Base-by-base conservation (phyloP, 2,113 vertebrate species). In the Alexandromys fortis region DNA sequence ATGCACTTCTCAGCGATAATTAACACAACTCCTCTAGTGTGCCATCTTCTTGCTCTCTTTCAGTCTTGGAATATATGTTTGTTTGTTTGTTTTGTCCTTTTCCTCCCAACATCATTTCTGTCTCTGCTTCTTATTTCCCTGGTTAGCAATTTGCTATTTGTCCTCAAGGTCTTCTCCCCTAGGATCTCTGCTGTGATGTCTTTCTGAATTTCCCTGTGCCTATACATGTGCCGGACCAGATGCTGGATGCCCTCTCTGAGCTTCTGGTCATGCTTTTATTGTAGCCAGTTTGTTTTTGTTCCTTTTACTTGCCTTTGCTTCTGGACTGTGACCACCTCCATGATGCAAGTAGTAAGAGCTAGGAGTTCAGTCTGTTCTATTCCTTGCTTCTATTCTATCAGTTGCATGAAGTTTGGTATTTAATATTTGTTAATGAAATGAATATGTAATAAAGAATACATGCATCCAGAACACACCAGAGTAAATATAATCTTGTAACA, bases 401-500 rank as follows among this genome's bases (percentile, higher is more conserved):
- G 9, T 65, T 82, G 10, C 26, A 19, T 67, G 49, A 67, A 82
- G 5, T 95, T 72, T 73, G 85, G 67, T 58, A 65, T 13, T 95
- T 65, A 83, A 19, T 79, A 28, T 79, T 94, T 95, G 28, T 86
- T 73, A 93, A 58, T 70, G 35, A 85, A 58, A 78, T 92, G 73
- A 67, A 65, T 91, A 52, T 0, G 47, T 68, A 28, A 11, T 63
- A 85, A 91, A 22, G 35, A 24, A 76, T 63, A 45, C 1, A 0
- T 86, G 30, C 28, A 91, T 45, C 47, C 13, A 94, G 55, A 95
- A 65, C 26, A 58, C 11, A 86, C 49, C 33, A 67, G 47, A 82
- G 91, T 73, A 77, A 95, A 78, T 86, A 81, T 9, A 73, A 63
- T 95, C 89, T 94, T 86, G 52, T 92, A 90, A 61, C 52, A 92